Conservation (phyloP, 2,888 invertebrate species). For the Caenorhabditis parvicauda region DNA sequence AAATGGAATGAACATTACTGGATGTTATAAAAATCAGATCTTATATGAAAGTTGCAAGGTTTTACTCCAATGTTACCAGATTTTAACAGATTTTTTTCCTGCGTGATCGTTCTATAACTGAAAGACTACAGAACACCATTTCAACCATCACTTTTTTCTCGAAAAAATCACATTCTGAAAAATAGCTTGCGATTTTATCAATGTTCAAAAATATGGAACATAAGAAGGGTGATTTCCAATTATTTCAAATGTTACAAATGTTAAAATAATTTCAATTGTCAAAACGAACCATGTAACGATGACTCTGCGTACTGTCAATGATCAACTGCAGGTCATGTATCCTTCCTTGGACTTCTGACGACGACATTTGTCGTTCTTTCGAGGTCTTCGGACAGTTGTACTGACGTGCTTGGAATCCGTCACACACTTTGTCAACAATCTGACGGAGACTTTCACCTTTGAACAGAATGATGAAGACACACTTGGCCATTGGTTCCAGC, state of each 20-base stretch:
- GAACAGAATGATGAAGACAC: conserved; percentile 76
- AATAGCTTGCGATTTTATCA: too few species aligned
- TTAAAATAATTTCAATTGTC: background rate
- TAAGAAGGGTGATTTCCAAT: background rate
- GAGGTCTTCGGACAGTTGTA: conserved; percentile 98
- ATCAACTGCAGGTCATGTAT: conserved; percentile 89
- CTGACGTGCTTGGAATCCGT: conserved; percentile 94
- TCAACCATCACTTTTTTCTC: background rate
- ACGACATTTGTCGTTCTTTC: conserved; percentile 91
- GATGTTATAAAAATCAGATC: too few species aligned
- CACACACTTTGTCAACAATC: conserved; percentile 95
- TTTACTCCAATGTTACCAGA: too few species aligned
- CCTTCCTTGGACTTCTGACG: conserved; percentile 92
- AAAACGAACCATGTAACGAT: conserved; percentile 43
- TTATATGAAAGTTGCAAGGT: too few species aligned
- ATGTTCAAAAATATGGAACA: background rate
- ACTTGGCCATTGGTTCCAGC: conserved; percentile 69
- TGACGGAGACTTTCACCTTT: conserved; percentile 95
- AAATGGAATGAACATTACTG: too few species aligned
- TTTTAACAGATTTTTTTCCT: too few species aligned
- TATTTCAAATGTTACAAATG: background rate
- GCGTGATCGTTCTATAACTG: too few species aligned
- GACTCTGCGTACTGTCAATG: conserved; percentile 51
- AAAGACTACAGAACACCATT: too few species aligned
- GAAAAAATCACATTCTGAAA: too few species aligned